These are phyloP conservation scores for Acipenser transmontanus DNA, from an alignment of 2,797 vertebrate species.

Conservation along the genomic window DNA sequence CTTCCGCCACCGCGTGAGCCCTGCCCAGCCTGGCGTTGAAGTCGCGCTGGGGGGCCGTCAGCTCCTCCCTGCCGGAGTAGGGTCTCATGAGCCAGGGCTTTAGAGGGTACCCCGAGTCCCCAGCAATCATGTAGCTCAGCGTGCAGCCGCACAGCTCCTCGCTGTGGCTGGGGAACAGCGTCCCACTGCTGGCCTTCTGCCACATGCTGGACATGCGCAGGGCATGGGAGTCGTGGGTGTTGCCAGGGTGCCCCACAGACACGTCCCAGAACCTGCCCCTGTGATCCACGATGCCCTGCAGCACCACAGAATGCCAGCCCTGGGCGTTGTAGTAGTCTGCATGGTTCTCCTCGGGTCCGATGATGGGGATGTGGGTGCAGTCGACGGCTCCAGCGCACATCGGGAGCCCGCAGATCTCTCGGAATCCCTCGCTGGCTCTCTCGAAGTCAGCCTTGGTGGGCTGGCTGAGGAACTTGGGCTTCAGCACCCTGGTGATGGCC, in stretches of 20 bases:
- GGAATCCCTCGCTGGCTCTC: neutral
- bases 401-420: neutral
- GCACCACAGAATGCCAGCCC: neutral
- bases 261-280: neutral
- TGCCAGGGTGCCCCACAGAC: neutral
- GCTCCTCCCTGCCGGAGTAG: too few relatives aligned
- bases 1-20: too few relatives aligned
- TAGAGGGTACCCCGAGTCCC: too few relatives aligned
- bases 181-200: too few relatives aligned
- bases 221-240: neutral
- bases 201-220: neutral
- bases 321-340: neutral
- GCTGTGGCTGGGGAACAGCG: too few relatives aligned
- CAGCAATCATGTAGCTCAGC: too few relatives aligned
- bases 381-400: neutral
- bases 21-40: too few relatives aligned
- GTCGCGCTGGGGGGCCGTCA: too few relatives aligned
- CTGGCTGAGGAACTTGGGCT: neutral
- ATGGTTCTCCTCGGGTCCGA: neutral
- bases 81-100: too few relatives aligned
- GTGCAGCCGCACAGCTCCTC: too few relatives aligned
- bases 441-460: neutral
- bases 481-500: slow-evolving; percentile 20
- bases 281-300: neutral
- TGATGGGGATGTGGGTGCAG: neutral